These are phyloP conservation scores for Mormyrus hasselquistii DNA, from an alignment of 2,797 vertebrate species.

Conservation along the genomic window DNA sequence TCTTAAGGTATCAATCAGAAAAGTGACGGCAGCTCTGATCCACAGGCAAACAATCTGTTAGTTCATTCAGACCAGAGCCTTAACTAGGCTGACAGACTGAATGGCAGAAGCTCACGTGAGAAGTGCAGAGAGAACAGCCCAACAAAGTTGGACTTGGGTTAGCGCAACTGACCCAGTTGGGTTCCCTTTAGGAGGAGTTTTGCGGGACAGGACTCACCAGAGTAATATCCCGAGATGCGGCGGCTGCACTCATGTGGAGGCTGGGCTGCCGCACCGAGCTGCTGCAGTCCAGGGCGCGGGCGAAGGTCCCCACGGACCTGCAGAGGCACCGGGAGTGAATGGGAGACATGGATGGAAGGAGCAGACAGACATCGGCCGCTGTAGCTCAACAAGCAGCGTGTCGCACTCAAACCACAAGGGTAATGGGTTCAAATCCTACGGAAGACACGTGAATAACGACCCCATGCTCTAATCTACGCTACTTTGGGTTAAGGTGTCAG, in stretches of 20 bases:
- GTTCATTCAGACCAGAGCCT: not conserved
- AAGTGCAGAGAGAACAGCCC: not conserved
- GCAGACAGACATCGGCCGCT: not conserved
- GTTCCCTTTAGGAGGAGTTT: not conserved
- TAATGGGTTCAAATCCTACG: not conserved
- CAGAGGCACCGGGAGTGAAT: constrained; percentile 12
- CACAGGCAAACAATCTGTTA: not conserved
- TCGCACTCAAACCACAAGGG: not conserved
- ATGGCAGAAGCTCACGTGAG: not conserved
- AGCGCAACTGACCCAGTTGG: not conserved
- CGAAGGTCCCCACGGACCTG: constrained; percentile 93
- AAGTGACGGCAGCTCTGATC: not conserved
- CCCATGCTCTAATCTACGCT: not conserved
- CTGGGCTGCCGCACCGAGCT: constrained; percentile 96
- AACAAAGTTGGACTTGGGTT: not conserved
- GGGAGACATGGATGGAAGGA: not conserved
- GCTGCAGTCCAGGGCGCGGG: constrained; percentile 90
- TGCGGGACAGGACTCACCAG: constrained; percentile 64
- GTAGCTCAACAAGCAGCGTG: not conserved
- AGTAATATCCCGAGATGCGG: constrained; percentile 87
- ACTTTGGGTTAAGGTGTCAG: not conserved
- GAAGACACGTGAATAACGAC: not conserved
- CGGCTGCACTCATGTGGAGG: constrained; percentile 95
- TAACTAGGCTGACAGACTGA: constrained; percentile 7
- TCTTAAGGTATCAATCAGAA: too few relatives aligned